Evolutionary conservation across 1,140 invertebrate genomes (phyloP), one percentile per base, ranked within the genome.

Genomic region (Megathymus violae): DNA sequence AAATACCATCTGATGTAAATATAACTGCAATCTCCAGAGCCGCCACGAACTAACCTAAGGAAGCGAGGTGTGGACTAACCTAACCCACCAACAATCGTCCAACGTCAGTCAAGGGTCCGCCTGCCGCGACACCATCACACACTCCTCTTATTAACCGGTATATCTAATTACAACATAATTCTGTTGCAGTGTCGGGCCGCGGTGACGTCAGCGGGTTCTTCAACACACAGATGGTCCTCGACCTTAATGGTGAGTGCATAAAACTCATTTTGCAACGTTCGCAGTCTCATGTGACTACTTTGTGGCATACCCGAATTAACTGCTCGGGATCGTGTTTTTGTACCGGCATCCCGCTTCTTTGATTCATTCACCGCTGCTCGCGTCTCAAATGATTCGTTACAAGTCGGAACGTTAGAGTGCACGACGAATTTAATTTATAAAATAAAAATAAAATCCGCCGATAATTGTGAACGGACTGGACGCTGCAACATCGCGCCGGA

Each of bases 191-290:
- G 76, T 79, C 87, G 70, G 84, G 78, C 60, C 87, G 84, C 77
- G 85, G 82, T 70, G 85, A 88, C 84, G 85, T 89, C 74, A 81
- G 75, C 76, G 77, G 79, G 73, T 89, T 74, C 76, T 89, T 85
- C 84, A 85, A 89, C 78, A 89, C 87, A 58, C 87, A 88, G 76
- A 88, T 89, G 87, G 81, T 88, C 72, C 80, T 89, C 72, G 87
- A 89, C 84, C 84, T 89, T 68, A 89, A 88, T 72, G 87, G 87
- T 88, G 66, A 75, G 86, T 84, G 27, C 25, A 69, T 61, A 71
- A 14, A 47, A 22, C 44, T 58, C 54, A 60, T 25, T 51, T 64
- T n/a, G 9, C 27, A 16, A 11, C 41, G 19, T 47, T 27, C 14
- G 36, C 14, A 6, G 16, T 50, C 73, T 66, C 50, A 74, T 79